Evolutionary conservation across 2,797 vertebrate genomes (phyloP), one percentile per base, ranked within the genome.

Genomic region (Falco naumanni): DNA sequence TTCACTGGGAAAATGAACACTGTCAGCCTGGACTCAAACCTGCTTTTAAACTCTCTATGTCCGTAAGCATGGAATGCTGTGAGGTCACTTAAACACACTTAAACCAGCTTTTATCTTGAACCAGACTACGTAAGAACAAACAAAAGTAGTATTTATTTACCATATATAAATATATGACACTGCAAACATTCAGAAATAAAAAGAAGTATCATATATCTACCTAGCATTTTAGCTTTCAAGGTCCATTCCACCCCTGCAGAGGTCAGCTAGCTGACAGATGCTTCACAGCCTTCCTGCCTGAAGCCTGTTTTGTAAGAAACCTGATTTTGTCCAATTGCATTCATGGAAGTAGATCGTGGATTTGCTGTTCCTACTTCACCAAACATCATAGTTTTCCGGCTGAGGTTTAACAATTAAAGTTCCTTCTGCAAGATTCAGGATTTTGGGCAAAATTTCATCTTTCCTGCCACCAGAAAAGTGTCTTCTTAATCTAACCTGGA

Each of bases 401-500:
- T 47, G 84, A 94, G 18, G 41, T 77, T 94, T 84, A 77, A 64
- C 60, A 87, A 80, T 94, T 69, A 68, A 90, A 84, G 72, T 80
- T 84, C 9, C 37, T 28, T 85, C 45, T 70, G 17, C 53, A 89
- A 74, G 77, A 82, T 39, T 26, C 7, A n/a, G 53, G 48, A 89
- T 91, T 94, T 85, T 70, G 59, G 90, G 96, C 90, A 89, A 92
- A 82, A 75, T 82, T 95, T 94, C 93, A 95, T 60, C 22, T 37
- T 80, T 47, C 10, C 64, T 92, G 78, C 64, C 75, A 95, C n/a
- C 56, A 94, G 53, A 83, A 70, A 79, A 89, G 64, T 63, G 45
- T 93, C 92, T 97, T 89, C n/a, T 95, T 94, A 87, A 77, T 89
- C 93, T 90, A 93, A 93, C 70, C 43, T 72, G 84, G 66, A 93